Evolutionary conservation across 2,113 vertebrate species (phyloP), one percentile per base, ranked within the genome.

Genomic region (Sphyrna mokarran): DNA sequence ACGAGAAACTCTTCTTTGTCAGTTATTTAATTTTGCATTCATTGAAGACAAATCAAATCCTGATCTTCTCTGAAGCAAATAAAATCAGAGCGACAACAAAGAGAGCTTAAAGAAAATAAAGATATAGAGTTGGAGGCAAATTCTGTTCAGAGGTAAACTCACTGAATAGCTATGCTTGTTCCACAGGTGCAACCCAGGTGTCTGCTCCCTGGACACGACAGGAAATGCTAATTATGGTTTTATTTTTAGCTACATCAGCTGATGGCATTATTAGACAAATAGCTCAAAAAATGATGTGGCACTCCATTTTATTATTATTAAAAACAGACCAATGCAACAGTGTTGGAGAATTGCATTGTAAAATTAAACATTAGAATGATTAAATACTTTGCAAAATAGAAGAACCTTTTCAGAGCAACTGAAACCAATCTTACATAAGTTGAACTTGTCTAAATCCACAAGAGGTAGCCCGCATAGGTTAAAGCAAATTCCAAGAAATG

Each of bases 401-500:
- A 94, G 63, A 63, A 9, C 40, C 22, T 95, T 43, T 72, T 95
- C 69, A 70, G 40, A 72, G 68, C 22, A 76, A 48, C 94, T 95
- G 94, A 95, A 95, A 72, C 40, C 37, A 95, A 16, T 37, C 69
- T 40, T 33, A 69, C 22, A 14, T 48, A 72, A 54, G 9, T 95
- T 76, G 68, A 95, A 95, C 23, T 72, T 10, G 1, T 23, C 54
- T 72, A 72, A 69, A 95, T 95, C 94, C 94, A 95, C 68, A 29
- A 72, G 40, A 70, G 68, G 72, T 72, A 29, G 68, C 14, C 72
- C 69, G 48, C 29, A 95, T 48, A 43, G 33, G 37, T 72, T 72
- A 70, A 54, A 95, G 23, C 40, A 43, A 95, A 95, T 95, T 72
- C 94, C 94, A 95, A 68, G 94, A 95, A 95, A 72, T 48, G 69